Conservation (phyloP, 2,797 vertebrate genomes). For the Vespertilio murinus region DNA sequence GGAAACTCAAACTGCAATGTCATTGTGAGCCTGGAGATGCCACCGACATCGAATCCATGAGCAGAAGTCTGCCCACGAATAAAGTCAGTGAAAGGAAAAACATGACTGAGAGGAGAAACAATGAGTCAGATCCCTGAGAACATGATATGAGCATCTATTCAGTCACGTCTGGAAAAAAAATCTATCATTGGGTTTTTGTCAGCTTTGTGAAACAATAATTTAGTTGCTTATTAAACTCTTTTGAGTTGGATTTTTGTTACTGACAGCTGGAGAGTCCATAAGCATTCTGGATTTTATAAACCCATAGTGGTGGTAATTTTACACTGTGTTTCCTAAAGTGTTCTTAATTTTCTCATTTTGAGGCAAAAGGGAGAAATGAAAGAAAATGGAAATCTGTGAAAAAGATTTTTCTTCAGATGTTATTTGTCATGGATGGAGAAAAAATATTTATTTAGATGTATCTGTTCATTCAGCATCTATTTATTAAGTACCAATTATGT, state of each 20-base stretch:
- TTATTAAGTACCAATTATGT: not conserved
- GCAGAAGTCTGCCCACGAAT: not conserved
- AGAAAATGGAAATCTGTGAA: not conserved
- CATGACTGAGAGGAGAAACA: not conserved
- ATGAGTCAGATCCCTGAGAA: not conserved
- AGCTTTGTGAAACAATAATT: constrained; percentile 31
- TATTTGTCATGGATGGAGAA: not conserved
- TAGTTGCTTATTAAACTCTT: constrained; percentile 13
- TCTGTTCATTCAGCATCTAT: not conserved
- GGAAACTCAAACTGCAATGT: not conserved
- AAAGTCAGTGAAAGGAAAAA: not conserved
- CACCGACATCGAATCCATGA: not conserved
- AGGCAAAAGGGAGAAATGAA: not conserved
- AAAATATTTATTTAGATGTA: not conserved
- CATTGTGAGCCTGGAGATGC: not conserved
- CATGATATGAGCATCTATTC: not conserved
- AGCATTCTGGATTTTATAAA: constrained; percentile 19
- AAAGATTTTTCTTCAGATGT: not conserved
- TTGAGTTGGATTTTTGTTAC: constrained; percentile 27
- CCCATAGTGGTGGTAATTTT: not conserved
- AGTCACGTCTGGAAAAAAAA: not conserved
- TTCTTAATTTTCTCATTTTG: constrained; percentile 16
- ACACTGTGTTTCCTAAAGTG: not conserved
- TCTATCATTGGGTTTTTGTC: not conserved
- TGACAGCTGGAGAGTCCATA: not conserved